Percentiles rank a stretch among this genome's conserved stretches.
phyloP scores from a whole-genome alignment of 2,888 invertebrate genomes.

The Coecobrya sp. region DNA sequence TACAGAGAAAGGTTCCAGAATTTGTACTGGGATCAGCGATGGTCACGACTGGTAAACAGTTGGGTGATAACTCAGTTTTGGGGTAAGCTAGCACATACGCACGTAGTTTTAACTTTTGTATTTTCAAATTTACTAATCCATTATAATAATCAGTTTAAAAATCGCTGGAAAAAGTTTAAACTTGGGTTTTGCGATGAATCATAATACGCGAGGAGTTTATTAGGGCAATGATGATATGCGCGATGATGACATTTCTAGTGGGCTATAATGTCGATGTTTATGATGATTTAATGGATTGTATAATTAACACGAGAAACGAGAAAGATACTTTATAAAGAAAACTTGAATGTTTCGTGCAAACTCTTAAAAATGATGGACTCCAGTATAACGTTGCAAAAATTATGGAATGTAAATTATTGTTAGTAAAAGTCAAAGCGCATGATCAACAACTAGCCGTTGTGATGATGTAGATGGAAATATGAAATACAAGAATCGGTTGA shows the following conservation, averaged over 20 bases:
- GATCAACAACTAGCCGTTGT: not conserved
- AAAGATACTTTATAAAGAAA: not conserved
- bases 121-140: too few relatives aligned
- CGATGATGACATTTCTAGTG: not conserved
- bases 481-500: constrained; percentile 49
- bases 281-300: not conserved
- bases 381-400: not conserved
- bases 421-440: constrained; percentile 33
- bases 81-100: constrained; percentile 88
- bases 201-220: too few relatives aligned
- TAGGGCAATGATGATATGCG: too few relatives aligned
- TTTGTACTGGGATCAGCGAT: constrained; percentile 93
- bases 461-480: not conserved
- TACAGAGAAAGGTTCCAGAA: constrained; percentile 95
- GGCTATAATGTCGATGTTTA: not conserved
- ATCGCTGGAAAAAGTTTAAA: too few relatives aligned
- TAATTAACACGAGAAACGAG: not conserved
- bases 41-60: constrained; percentile 90
- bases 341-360: not conserved
- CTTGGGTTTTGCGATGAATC: too few relatives aligned
- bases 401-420: constrained; percentile 33
- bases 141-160: too few relatives aligned
- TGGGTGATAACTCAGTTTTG: constrained; percentile 90
- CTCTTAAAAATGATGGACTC: not conserved
- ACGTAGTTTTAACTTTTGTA: too few relatives aligned